Conservation (phyloP, 2,797 vertebrate species). For the Urosaurus nigricauda region DNA sequence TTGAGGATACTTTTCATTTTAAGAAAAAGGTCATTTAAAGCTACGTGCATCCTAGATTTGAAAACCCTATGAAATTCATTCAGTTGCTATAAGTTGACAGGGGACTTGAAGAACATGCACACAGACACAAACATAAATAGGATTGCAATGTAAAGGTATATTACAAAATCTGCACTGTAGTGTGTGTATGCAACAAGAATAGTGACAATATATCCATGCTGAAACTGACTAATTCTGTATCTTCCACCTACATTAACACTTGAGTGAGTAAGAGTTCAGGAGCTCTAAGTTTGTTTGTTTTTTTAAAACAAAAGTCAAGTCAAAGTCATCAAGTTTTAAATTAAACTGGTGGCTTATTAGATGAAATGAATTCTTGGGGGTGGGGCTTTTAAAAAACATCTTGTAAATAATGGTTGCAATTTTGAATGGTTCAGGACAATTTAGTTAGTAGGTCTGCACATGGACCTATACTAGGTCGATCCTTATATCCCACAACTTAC, state of each 20-base stretch:
- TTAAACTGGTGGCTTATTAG: constrained; percentile 99
- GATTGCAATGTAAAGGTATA: not conserved
- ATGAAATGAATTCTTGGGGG: constrained; percentile 86
- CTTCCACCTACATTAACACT: constrained; percentile 82
- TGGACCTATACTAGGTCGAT: too few species aligned
- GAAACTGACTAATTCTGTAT: constrained; percentile 82
- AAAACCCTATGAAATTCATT: too few species aligned
- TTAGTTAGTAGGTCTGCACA: too few species aligned
- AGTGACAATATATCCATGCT: constrained; percentile 62
- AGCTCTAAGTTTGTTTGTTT: constrained; percentile 91
- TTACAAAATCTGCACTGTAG: not conserved
- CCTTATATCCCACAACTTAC: too few species aligned
- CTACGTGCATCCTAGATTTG: not conserved
- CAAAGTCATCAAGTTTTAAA: constrained; percentile 99
- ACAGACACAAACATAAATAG: not conserved
- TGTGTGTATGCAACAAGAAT: too few species aligned
- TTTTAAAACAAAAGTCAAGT: constrained; percentile 98
- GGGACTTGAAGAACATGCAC: too few species aligned
- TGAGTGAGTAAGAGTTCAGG: constrained; percentile 85
- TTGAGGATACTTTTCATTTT: not conserved
- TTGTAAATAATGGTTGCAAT: too few species aligned
- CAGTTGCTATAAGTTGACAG: too few species aligned
- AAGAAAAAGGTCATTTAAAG: not conserved
- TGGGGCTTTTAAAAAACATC: too few species aligned
- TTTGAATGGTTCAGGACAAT: too few species aligned